These are phyloP conservation scores for Polyergus mexicanus DNA, from an alignment of 1,140 invertebrate genomes.

Conservation along the genomic window DNA sequence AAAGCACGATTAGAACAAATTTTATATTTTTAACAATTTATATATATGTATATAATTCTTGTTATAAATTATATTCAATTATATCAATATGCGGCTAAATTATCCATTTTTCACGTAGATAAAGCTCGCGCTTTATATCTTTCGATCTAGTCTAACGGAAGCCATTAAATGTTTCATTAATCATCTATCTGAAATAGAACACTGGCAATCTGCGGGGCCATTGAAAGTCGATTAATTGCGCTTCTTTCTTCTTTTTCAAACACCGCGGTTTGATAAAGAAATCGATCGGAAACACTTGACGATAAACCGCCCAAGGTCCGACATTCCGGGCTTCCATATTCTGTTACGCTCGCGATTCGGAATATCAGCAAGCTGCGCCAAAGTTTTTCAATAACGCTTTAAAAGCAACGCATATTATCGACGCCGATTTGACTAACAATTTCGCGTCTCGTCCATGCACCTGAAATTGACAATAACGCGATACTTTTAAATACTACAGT, in stretches of 20 bases:
- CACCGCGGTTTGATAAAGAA: slow-evolving; percentile 54
- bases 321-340: slow-evolving; percentile 19
- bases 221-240: slow-evolving; percentile 63
- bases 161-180: slow-evolving; percentile 58
- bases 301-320: slow-evolving; percentile 46
- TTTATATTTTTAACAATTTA: background rate
- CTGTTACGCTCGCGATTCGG: slow-evolving; percentile 11
- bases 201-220: slow-evolving; percentile 34
- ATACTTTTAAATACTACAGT: background rate
- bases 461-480: slow-evolving; percentile 20
- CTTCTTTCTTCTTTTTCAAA: slow-evolving; percentile 50
- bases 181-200: slow-evolving; percentile 56
- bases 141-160: slow-evolving; percentile 13
- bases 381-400: slow-evolving; percentile 62
- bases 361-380: slow-evolving; percentile 33
- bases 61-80: background rate
- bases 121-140: slow-evolving; percentile 31
- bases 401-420: slow-evolving; percentile 25
- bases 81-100: background rate
- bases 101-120: slow-evolving; percentile 33
- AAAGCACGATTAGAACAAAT: background rate
- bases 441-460: background rate
- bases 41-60: background rate
- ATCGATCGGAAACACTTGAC: slow-evolving; percentile 61
- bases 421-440: slow-evolving; percentile 51